These are phyloP conservation scores for Hydrozoanthus tunicans DNA, from an alignment of 64 coral and sea anemone genomes.

Conservation along the genomic window DNA sequence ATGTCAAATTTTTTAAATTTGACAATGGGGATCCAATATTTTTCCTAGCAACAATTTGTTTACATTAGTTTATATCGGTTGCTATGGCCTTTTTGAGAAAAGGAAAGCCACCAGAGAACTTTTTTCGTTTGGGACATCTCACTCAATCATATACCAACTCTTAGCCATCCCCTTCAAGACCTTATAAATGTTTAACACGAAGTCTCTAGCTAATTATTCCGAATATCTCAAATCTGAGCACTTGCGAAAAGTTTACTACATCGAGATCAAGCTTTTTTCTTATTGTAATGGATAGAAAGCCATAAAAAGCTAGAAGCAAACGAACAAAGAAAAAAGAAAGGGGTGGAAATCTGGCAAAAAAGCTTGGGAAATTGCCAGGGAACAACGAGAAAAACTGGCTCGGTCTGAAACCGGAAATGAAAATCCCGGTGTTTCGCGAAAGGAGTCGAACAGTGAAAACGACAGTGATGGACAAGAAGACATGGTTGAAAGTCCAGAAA, in stretches of 20 bases:
- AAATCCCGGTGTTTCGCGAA: conserved; percentile 9
- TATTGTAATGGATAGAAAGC: conserved; percentile 16
- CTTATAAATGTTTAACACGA: conserved; percentile 13
- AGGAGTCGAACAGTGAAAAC: conserved; percentile 4
- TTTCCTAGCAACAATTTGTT: conserved; percentile 30
- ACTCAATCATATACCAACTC: conserved; percentile 3
- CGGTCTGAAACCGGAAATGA: conserved; percentile 51
- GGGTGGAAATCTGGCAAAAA: conserved; percentile 36
- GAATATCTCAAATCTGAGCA: not conserved
- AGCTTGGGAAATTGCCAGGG: conserved; percentile 29
- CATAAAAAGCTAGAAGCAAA: conserved; percentile 16
- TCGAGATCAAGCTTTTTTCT: conserved; percentile 17
- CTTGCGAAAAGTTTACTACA: conserved; percentile 1
- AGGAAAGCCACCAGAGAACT: not conserved
- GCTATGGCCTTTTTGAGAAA: conserved; percentile 19
- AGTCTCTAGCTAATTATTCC: not conserved
- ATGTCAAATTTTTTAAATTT: conserved; percentile 42
- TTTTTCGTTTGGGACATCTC: not conserved
- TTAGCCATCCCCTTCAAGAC: not conserved
- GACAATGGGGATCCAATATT: conserved; percentile 29
- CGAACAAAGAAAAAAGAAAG: conserved; percentile 9
- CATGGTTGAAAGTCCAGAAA: conserved; percentile 14
- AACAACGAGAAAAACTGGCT: not conserved
- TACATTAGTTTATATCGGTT: conserved; percentile 29
- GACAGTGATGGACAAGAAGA: conserved; percentile 20